Base-by-base conservation (phyloP, 2,113 vertebrate genomes). In the Eptesicus fuscus region DNA sequence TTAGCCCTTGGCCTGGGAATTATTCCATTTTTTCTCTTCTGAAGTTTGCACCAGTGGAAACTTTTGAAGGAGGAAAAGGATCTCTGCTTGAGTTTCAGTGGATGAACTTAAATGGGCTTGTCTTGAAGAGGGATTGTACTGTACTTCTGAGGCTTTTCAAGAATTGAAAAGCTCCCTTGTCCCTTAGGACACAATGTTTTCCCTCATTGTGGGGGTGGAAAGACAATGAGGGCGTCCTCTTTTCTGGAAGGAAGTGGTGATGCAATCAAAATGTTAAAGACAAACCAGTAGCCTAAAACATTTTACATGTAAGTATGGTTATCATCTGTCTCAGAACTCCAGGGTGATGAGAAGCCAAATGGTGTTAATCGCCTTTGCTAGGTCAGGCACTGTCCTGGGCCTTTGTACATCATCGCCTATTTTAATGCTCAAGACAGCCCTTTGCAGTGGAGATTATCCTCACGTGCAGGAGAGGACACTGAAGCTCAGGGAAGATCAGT, bases 1-100 rank as follows among this genome's bases (percentile, higher is more conserved):
- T 97, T 96, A 93, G 96, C 93, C 70, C 65, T 80, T 89, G 95
- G 88, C 94, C 79, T 90, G 93, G 91, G 91, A 93, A 96, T 95
- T 95, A 91, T 69, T 96, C 79, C 12, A 5, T 93, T 80, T 83
- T 84, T 92, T 95, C n/a, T 80, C 23, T 37, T 96, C 85, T 90
- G 69, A 95, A 94, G 74, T 95, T 92, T 91, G 51, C 18, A 74
- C 56, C 80, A 79, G 90, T 93, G 65, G 65, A 93, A 96, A 83
- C 78, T 93, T 97, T 77, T 91, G 91, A 95, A 95, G 71, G 37
- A 82, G 28, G 78, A 61, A 67, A 93, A 92, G 56, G 47, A 90
- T 40, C 22, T 77, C 71, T 76, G 51, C 35, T 74, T 44, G 78
- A 92, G 49, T 94, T 90, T 86, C 35, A 65, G 78, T 9, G 9